Evolutionary conservation across 2,113 vertebrate species (phyloP), one percentile per base, ranked within the genome.

Genomic region (Malurus alboscapulatus): DNA sequence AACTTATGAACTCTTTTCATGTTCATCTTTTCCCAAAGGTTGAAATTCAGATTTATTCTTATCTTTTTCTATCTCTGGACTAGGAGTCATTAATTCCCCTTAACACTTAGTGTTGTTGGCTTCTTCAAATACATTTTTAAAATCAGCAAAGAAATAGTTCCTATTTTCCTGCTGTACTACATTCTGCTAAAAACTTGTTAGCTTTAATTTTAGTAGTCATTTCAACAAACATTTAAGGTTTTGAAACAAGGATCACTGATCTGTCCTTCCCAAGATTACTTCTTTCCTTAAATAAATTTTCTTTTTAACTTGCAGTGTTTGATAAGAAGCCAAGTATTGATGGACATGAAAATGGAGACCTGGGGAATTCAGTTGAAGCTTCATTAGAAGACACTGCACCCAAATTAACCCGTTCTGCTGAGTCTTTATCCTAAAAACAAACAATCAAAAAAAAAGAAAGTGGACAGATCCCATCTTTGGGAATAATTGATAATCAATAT

Each of bases 271-370:
- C 40, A 54, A 72, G 55, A 67, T 57, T 81, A 5, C 45, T 86
- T 78, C 57, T 71, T 72, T 75, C 36, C 20, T 94, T 92, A 86
- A 91, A 90, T 83, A 77, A 61, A 38, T 44, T 67, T 40, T 92
- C 38, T 93, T 80, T 81, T 96, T 89, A 87, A 77, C 62, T 97
- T 96, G 48, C 93, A 98, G 98, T 98, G 57, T 98, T 98, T 97
- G 98, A 98, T 96, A 99, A 99, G 97, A 99, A 99, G 93, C 92
- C 98, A 54, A 96, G 97, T 93, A 97, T 97, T 84, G 98, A 98
- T 57, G 95, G 97, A 77, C 97, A 98, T 85, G 98, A 99, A 98
- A 99, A 98, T 40, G 98, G 98, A 95, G 98, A 99, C 84, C 94
- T 98, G 26, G 98, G 98, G 53, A 95, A 98, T 93, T 98, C 98